Base-by-base conservation (phyloP, 2,888 invertebrate species). In the Crossocerus cetratus region DNA sequence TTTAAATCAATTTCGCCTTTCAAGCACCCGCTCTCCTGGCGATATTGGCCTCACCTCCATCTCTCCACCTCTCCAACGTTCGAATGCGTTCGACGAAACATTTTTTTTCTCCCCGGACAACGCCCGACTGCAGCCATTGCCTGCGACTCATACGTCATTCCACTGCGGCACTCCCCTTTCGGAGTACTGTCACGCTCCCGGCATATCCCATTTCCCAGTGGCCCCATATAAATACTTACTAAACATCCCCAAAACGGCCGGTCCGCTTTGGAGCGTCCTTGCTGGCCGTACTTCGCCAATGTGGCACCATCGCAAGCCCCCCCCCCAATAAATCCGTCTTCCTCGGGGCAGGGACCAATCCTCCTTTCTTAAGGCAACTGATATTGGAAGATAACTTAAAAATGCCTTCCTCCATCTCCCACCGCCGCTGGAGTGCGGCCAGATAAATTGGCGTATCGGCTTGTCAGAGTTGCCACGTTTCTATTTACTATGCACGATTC, bases 311-410 rank as follows among this genome's bases (percentile, higher is more conserved):
- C 63, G 64, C 64, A 55, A 67, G 61, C 72, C 66, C 66, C 59
- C 54, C 32, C 66, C 54, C 56, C 74, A 56, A 67, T 74, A 68
- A 72, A 74, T 72, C 64, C 54, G 21, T 43, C 58, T 55, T 21
- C 65, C 43, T 23, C 45, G 59, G 32, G 32, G 32, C 5, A 32
- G 11, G 32, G 32, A 4, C 11, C 2, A 71, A 66, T 71, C 71
- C 72, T 45, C 72, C 72, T 74, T 71, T 71, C 73, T 54, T 22
- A 1, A 11, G 8, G 32, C 5, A 32, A 32, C 32, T 32, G 32
- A 5, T 32, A 32, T 32, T 11, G 32, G 32, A 11, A 11, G 8
- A 32, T 32, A 32, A 32, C 32, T 32, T 32, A 32, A 32, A 32
- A 32, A 32, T 32, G 32, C 32, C 32, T 32, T 8, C 11, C 32